Conservation (phyloP, 2,888 invertebrate species). For the Lasioglossum vierecki region DNA sequence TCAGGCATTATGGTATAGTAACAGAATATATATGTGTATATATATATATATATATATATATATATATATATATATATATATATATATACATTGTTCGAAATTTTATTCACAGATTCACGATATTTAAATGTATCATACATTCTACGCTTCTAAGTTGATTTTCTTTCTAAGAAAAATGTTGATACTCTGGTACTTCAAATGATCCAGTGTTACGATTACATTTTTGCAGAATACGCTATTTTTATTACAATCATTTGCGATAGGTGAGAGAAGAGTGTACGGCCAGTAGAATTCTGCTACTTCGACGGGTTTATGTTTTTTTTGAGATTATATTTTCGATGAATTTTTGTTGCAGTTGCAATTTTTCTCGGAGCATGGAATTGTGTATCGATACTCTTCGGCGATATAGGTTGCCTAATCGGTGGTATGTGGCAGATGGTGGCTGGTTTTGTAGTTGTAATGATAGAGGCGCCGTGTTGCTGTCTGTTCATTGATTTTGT, state of each 20-base stretch:
- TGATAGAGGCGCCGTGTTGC: slow-evolving; percentile 98
- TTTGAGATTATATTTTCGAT: slow-evolving; percentile 6
- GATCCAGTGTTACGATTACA: neutral
- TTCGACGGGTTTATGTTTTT: neutral
- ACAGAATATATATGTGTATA: no score
- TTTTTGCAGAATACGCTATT: neutral
- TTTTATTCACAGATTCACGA: neutral
- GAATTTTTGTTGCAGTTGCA: slow-evolving; percentile 87
- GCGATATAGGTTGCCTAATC: slow-evolving; percentile 88
- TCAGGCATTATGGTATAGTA: no score
- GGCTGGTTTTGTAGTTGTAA: slow-evolving; percentile 94
- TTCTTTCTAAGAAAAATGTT: neutral
- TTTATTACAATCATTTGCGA: neutral
- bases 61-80: no score
- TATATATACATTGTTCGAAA: no score
- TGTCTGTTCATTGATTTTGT: slow-evolving; percentile 98
- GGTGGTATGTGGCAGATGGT: slow-evolving; percentile 95
- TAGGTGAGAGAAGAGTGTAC: neutral
- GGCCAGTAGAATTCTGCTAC: neutral
- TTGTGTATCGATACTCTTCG: slow-evolving; percentile 88
- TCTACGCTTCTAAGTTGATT: neutral
- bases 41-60: no score
- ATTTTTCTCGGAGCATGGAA: slow-evolving; percentile 93
- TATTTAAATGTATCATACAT: neutral
- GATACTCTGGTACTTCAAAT: neutral